phyloP scores from a whole-genome alignment of 2,797 vertebrate genomes.

The Pyrocephalus nanus region DNA sequence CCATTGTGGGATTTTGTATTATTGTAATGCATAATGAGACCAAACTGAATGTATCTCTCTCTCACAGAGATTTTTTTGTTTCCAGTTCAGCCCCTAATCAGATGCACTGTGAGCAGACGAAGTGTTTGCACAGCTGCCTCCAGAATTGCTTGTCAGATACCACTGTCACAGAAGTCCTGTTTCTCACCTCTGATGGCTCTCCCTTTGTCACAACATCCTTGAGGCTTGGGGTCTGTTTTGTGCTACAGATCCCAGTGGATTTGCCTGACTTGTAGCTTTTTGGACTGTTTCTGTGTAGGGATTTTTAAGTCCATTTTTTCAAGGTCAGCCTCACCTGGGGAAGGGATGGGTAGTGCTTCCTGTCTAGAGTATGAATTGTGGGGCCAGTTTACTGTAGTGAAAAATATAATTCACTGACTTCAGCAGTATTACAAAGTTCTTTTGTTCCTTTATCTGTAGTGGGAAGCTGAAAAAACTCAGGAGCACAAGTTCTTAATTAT shows the following conservation, averaged over 20 bases:
- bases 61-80: not conserved
- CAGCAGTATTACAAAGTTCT: not conserved
- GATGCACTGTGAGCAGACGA: not conserved
- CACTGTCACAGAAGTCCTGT: not conserved
- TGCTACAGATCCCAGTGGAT: not conserved
- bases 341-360: not conserved
- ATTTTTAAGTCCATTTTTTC: not conserved
- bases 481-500: slow-evolving; percentile 24
- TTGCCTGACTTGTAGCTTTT: not conserved
- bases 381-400: not conserved
- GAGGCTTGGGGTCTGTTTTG: not conserved
- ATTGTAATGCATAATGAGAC: not conserved
- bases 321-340: not conserved
- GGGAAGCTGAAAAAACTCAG: slow-evolving; percentile 42
- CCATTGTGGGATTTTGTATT: not conserved
- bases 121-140: not conserved
- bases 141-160: not conserved
- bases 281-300: not conserved
- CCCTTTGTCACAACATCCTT: not conserved
- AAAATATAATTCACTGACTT: not conserved
- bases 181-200: not conserved
- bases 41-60: not conserved
- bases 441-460: not conserved
- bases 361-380: not conserved
- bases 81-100: not conserved